Evolutionary conservation across 2,888 invertebrate species (phyloP).

Genomic region (Stictocephala bisonia): DNA sequence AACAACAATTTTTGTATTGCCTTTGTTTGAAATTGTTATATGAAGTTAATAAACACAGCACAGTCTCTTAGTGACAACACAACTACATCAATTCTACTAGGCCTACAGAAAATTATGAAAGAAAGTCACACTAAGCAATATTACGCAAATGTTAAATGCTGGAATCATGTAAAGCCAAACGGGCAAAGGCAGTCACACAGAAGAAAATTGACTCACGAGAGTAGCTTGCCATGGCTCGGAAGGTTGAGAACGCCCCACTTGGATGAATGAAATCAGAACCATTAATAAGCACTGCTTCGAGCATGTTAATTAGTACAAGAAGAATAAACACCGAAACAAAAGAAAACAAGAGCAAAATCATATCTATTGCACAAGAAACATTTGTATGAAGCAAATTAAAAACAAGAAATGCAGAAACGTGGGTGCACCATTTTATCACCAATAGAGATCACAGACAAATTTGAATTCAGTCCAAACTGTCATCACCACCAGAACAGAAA

Average conservation of each 20-base stretch:
- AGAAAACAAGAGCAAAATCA: constrained; percentile 32
- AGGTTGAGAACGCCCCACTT: constrained; percentile 30
- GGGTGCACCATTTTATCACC: constrained; percentile 39
- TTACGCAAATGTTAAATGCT: constrained; percentile 23
- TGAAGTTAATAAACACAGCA: constrained; percentile 37
- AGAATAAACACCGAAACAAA: constrained; percentile 45
- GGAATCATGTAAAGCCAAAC: constrained; percentile 27
- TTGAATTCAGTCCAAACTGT: too few species aligned
- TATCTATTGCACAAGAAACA: constrained; percentile 13
- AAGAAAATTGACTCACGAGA: constrained; percentile 46
- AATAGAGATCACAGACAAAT: constrained; percentile 28
- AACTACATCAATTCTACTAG: constrained; percentile 1
- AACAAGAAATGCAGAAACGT: constrained; percentile 29
- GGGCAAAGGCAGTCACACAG: background rate
- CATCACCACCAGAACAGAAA: background rate
- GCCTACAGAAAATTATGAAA: background rate
- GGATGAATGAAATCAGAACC: constrained; percentile 43
- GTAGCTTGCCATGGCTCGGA: constrained; percentile 34
- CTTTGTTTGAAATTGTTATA: constrained; percentile 3
- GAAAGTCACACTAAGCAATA: constrained; percentile 9
- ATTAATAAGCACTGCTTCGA: constrained; percentile 47
- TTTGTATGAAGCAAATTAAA: constrained; percentile 16
- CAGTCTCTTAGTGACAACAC: constrained; percentile 26
- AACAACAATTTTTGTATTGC: constrained; percentile 30
- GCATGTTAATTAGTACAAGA: constrained; percentile 44